Evolutionary conservation across 2,113 vertebrate species (phyloP).

Genomic region (Rissa tridactyla): DNA sequence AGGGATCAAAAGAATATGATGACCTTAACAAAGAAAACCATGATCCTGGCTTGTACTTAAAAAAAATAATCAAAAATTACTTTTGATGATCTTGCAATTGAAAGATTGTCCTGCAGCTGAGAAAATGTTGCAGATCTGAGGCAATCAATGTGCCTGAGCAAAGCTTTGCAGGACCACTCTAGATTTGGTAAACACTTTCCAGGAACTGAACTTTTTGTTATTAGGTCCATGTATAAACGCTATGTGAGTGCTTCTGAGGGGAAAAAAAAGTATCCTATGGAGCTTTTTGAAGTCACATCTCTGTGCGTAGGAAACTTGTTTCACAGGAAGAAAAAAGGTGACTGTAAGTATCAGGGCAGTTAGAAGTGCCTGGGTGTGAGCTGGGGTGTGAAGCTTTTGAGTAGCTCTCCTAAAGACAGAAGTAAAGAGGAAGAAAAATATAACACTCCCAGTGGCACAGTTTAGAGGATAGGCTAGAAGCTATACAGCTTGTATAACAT

Average conservation of each 20-base stretch:
- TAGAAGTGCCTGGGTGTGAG: not conserved
- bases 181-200: not conserved
- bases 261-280: accelerated
- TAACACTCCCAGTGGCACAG: too few species aligned
- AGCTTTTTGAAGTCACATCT: not conserved
- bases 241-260: accelerated
- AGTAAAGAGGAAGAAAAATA: not conserved
- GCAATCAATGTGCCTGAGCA: not conserved
- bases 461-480: not conserved
- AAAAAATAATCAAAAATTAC: not conserved
- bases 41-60: not conserved
- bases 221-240: accelerated
- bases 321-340: not conserved
- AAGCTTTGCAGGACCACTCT: not conserved
- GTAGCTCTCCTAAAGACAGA: not conserved
- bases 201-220: not conserved
- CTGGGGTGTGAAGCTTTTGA: not conserved
- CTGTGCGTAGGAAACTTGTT: not conserved
- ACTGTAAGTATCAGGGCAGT: not conserved
- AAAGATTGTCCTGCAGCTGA: not conserved
- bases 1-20: not conserved
- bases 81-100: not conserved
- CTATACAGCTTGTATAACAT: not conserved
- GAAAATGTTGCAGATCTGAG: not conserved
- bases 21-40: not conserved